phyloP scores from a whole-genome alignment of 1,140 invertebrate genomes.

The Pseudomyrmex gracilis region DNA sequence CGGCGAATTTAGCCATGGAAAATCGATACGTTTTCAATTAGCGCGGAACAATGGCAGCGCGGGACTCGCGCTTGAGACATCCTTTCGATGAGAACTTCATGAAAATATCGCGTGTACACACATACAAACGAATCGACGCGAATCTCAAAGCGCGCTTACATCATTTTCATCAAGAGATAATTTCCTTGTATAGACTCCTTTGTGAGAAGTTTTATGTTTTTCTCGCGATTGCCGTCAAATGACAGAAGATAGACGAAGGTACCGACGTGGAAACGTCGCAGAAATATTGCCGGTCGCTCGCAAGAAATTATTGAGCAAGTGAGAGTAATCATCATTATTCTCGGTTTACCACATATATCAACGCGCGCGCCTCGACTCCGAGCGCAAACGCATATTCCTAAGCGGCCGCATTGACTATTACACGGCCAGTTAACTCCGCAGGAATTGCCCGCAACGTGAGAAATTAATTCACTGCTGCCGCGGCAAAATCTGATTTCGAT shows the following conservation, averaged over 20 bases:
- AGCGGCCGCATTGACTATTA: slow-evolving; percentile 17
- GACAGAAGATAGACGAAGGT: neutral
- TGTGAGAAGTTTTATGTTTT: neutral
- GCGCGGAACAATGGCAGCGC: slow-evolving; percentile 23
- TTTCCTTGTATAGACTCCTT: neutral
- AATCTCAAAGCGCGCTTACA: neutral
- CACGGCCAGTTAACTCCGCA: slow-evolving; percentile 1
- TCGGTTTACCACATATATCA: slow-evolving; percentile 30
- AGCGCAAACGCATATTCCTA: slow-evolving; percentile 34
- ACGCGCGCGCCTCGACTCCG: neutral
- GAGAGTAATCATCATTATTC: slow-evolving; percentile 72
- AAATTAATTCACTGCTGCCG: slow-evolving; percentile 38
- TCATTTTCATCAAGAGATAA: too few species aligned
- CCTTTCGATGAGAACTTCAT: neutral
- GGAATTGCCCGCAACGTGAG: slow-evolving; percentile 21
- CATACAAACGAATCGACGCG: neutral
- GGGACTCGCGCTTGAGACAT: slow-evolving; percentile 3
- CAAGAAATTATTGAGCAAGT: slow-evolving; percentile 68
- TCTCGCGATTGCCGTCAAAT: slow-evolving; percentile 8
- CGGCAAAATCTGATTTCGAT: slow-evolving; percentile 37
- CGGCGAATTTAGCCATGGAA: slow-evolving; percentile 39
- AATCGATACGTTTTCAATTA: slow-evolving; percentile 47
- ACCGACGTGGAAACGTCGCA: slow-evolving; percentile 8
- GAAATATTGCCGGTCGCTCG: slow-evolving; percentile 22
- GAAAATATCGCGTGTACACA: neutral